phyloP scores from a whole-genome alignment of 2,888 invertebrate species.

The Cordilura impudica region DNA sequence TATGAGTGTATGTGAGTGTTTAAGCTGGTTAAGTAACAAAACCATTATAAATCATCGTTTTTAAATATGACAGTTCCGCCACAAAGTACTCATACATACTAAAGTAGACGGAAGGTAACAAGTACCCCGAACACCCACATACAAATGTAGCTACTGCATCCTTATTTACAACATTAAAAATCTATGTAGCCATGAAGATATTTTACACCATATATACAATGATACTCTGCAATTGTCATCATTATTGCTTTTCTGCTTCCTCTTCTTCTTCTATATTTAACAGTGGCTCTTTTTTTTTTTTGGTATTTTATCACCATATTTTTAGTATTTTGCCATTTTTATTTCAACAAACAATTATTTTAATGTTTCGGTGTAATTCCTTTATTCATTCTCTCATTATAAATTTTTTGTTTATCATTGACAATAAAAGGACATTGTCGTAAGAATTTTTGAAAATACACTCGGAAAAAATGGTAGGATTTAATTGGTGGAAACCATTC shows the following conservation, averaged over 20 bases:
- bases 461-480: background rate
- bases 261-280: background rate
- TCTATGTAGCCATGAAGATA: constrained; percentile 27
- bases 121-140: background rate
- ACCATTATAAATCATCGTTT: constrained; percentile 57
- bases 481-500: too few relatives aligned
- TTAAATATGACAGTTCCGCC: constrained; percentile 48
- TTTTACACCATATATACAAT: constrained; percentile 11
- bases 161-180: constrained; percentile 20
- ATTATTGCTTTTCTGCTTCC: constrained; percentile 23
- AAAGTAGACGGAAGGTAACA: constrained; percentile 14
- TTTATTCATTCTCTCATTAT: background rate
- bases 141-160: background rate
- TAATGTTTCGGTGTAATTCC: constrained; percentile 25
- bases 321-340: background rate
- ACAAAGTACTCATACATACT: constrained; percentile 8
- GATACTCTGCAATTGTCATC: constrained; percentile 26
- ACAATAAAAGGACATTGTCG: background rate
- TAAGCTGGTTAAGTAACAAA: constrained; percentile 45
- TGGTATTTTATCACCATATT: background rate
- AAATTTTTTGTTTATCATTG: constrained; percentile 17
- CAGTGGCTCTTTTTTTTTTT: background rate
- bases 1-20: background rate
- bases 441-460: background rate
- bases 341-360: constrained; percentile 26